Percentiles rank a stretch among this genome's conserved stretches.
These are phyloP conservation scores for Caenorhabditis sinica DNA, from an alignment of 2,888 invertebrate species.

Conservation along the genomic window DNA sequence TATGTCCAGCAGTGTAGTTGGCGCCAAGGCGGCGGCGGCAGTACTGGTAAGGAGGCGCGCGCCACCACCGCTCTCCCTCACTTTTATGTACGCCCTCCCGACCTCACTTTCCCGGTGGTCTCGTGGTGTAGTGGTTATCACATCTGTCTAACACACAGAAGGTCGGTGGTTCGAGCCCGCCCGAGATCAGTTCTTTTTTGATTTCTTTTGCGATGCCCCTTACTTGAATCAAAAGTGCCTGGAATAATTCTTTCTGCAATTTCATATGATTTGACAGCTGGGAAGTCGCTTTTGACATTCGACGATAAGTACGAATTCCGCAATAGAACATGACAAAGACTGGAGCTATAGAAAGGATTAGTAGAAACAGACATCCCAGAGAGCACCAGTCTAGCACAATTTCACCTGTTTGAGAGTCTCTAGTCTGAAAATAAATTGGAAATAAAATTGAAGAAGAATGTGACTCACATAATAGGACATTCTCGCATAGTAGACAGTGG, in stretches of 20 bases:
- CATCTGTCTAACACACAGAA: constrained; percentile 73
- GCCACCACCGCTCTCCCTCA: not conserved
- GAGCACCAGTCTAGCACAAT: constrained; percentile 34
- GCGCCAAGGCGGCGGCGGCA: not conserved
- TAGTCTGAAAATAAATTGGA: not conserved
- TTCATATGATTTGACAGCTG: constrained; percentile 49
- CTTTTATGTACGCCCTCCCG: not conserved
- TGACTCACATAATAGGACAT: constrained; percentile 37
- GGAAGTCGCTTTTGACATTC: constrained; percentile 23
- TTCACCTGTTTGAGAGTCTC: not conserved
- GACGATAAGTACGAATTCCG: constrained; percentile 30
- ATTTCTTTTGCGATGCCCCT: not conserved
- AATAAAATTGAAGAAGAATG: too few species aligned
- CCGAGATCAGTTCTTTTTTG: constrained; percentile 55
- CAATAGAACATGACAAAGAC: constrained; percentile 41
- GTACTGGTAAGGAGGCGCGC: too few species aligned
- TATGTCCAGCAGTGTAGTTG: too few species aligned
- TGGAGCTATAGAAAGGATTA: constrained; percentile 13
- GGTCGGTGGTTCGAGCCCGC: constrained; percentile 73
- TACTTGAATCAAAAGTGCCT: constrained; percentile 29
- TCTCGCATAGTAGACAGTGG: constrained; percentile 27
- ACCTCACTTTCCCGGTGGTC: constrained; percentile 14
- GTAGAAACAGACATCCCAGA: constrained; percentile 24
- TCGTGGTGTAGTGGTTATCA: constrained; percentile 72
- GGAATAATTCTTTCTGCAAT: constrained; percentile 34